Conservation (phyloP, 92 coral and sea anemone genomes). For the Siderastrea radians region DNA sequence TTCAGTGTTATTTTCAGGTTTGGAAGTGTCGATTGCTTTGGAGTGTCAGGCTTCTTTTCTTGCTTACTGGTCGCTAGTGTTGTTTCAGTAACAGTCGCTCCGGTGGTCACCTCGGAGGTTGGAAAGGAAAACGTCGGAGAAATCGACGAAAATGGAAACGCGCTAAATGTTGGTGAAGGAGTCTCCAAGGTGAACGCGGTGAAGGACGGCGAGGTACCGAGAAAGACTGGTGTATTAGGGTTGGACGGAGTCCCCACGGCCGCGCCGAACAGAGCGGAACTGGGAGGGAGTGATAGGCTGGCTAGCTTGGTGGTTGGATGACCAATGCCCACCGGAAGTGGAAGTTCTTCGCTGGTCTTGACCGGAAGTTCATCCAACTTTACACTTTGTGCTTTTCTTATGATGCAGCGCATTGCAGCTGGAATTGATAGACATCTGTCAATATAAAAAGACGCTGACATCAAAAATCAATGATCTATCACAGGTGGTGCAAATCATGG, state of each 20-base stretch:
- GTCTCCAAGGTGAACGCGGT: constrained; percentile 81
- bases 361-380: constrained; percentile 87
- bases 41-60: constrained; percentile 84
- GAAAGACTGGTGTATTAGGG: constrained; percentile 78
- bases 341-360: constrained; percentile 63
- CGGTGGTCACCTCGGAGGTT: constrained; percentile 68
- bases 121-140: constrained; percentile 79
- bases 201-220: constrained; percentile 79
- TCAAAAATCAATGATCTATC: not conserved
- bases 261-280: constrained; percentile 74
- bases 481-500: not conserved
- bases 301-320: constrained; percentile 71
- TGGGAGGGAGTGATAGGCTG: constrained; percentile 85
- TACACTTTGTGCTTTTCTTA: constrained; percentile 90
- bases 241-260: constrained; percentile 88
- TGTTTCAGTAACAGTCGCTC: constrained; percentile 49
- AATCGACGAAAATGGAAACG: constrained; percentile 88
- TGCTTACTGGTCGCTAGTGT: constrained; percentile 44
- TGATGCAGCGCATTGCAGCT: constrained; percentile 94
- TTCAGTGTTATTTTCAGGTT: constrained; percentile 86
- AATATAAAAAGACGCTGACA: not conserved
- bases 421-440: constrained; percentile 95
- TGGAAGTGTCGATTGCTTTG: constrained; percentile 80
- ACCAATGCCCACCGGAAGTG: constrained; percentile 36
- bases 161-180: constrained; percentile 92